Base-by-base conservation (phyloP, 1,140 invertebrate species). In the Phortica variegata region DNA sequence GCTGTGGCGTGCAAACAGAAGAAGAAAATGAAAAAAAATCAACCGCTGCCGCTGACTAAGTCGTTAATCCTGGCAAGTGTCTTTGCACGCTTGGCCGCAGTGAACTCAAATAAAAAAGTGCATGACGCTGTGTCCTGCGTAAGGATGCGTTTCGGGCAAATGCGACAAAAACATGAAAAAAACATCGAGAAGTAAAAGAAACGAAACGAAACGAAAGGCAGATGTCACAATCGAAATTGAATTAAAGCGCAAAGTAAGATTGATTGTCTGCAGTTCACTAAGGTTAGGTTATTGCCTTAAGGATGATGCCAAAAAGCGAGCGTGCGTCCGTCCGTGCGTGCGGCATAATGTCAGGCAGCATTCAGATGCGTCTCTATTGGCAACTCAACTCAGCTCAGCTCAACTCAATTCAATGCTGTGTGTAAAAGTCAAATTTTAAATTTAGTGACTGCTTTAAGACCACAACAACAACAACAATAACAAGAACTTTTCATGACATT, bases 171-270 rank as follows among this genome's bases (percentile, higher is more conserved):
- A 36, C 8, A 43, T 43, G 55, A 50, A 52, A 58, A 45, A 60
- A 66, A n/a, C n/a, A n/a, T n/a, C n/a, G n/a, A n/a, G n/a, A n/a
- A n/a, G n/a, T n/a, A n/a, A 26, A 26, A 5, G 23, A 26, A 26
- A 26, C 23, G 23, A 26, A 26, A 26, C 10, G 10, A 26, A 26
- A 26, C 60, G 65, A 60, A 63, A 68, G 63, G 63, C 63, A 68
- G 63, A 68, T 68, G 63, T 68, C 63, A 68, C 63, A 68, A 68
- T 68, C 65, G 63, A 68, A 68, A 68, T 68, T 68, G 63, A 68
- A 68, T 68, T 68, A 68, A 68, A 68, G 63, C 63, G 65, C 63
- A 68, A 68, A 68, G 63, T 69, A 68, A 68, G 63, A 68, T 68
- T 68, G 63, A 68, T 68, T 68, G 63, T 68, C 63, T 68, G 63